Conservation (phyloP, 2,113 vertebrate genomes). For the Cygnus buccinator region DNA sequence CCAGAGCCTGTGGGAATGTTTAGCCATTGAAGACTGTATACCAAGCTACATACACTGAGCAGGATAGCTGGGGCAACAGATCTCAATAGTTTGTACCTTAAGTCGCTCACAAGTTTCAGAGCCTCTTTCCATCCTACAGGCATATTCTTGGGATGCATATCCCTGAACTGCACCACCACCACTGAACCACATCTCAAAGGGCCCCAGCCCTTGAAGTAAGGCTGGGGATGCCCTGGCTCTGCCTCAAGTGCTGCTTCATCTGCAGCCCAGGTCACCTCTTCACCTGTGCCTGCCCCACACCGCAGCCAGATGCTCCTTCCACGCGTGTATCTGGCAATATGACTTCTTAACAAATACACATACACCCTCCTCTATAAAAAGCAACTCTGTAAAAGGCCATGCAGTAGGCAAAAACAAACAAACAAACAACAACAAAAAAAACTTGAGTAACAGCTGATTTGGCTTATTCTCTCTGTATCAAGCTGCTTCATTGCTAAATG, state of each 20-base stretch:
- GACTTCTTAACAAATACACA: neutral
- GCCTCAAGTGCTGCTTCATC: neutral
- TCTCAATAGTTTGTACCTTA: neutral
- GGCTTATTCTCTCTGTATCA: neutral
- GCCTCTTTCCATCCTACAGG: neutral
- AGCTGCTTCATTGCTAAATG: neutral
- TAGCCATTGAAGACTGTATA: neutral
- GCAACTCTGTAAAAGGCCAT: neutral
- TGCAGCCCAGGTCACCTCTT: neutral
- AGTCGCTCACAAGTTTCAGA: neutral
- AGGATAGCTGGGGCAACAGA: neutral
- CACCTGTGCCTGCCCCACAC: neutral
- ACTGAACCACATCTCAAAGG: neutral
- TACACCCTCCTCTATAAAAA: neutral
- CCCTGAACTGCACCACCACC: neutral
- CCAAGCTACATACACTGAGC: neutral
- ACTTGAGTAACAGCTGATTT: neutral
- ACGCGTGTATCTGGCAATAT: neutral
- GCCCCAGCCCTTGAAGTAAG: neutral
- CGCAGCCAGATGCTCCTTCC: neutral
- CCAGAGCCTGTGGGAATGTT: accelerated
- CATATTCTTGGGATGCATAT: neutral
- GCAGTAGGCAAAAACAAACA: neutral
- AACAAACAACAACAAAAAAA: neutral
- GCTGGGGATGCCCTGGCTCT: neutral